Base-by-base conservation (phyloP, 2,113 vertebrate genomes). In the Psephotus haematonotus region DNA sequence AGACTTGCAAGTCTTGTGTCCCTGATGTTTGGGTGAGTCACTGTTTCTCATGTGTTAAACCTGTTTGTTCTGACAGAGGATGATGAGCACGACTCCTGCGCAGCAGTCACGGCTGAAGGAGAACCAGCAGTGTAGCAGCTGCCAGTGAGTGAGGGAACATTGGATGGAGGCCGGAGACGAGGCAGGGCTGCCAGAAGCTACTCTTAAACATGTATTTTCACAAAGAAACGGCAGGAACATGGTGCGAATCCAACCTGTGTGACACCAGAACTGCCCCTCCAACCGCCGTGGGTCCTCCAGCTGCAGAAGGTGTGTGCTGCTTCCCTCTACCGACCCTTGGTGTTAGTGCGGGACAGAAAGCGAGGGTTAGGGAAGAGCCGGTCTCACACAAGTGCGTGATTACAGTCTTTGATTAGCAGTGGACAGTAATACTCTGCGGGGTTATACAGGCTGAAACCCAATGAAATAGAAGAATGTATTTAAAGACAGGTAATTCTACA, bases 111-210 rank as follows among this genome's bases (percentile, higher is more conserved):
- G 4, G 2, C 39, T 6, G 46, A 27, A 13, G 46, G 9, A 76
- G 46, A 33, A 18, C 24, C 33, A n/a, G 11, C 20, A 41, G 53
- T 11, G 1, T 1, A 24, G 15, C 18, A 13, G 57, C 70, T 16
- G 18, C 5, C 24, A 9, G 46, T 1, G 28, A 37, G 6, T 1
- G 12, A 24, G 47, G 2, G 3, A 20, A 39, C 2, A 39, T 1
- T 25, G 49, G 8, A 37, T 33, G 11, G 87, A 53, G 33, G 76
- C 2, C 2, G 46, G 63, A 46, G 43, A 43, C 53, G 11, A 39
- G 27, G 60, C 47, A 15, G 27, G 39, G 7, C 9, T 8, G 15
- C 7, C 28, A 41, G 64, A 33, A 82, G 71, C 78, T 65, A 8
- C 59, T 94, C 79, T 50, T 28, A 41, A 72, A 79, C 35, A 27